These are phyloP conservation scores for Crypturellus tataupa DNA, from an alignment of 2,797 vertebrate species.

Conservation along the genomic window DNA sequence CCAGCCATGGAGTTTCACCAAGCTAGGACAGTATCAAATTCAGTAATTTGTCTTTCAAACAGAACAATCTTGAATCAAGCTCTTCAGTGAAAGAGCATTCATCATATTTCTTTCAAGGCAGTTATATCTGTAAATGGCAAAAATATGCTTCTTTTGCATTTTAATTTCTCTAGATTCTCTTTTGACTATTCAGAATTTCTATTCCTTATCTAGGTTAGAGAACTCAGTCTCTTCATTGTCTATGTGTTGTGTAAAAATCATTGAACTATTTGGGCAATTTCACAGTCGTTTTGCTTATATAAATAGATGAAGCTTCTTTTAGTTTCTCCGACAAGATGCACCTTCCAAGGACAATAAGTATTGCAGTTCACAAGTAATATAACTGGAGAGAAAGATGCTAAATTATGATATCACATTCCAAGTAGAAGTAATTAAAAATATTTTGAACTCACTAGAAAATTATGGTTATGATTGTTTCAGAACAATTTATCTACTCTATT, in stretches of 20 bases:
- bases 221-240: background rate
- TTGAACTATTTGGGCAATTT: background rate
- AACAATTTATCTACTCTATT: background rate
- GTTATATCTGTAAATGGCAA: background rate
- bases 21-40: background rate
- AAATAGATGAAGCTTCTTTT: background rate
- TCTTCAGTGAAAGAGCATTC: background rate
- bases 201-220: background rate
- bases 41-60: background rate
- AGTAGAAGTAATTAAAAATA: background rate
- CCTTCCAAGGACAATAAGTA: background rate
- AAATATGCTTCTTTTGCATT: background rate
- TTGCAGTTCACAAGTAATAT: background rate
- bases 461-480: background rate
- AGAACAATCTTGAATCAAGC: background rate
- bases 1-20: fast-evolving
- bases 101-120: background rate
- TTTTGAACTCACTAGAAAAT: background rate
- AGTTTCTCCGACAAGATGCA: background rate
- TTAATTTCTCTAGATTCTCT: background rate
- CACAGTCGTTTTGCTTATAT: background rate
- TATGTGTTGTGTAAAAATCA: background rate
- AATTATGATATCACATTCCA: fast-evolving
- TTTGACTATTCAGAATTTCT: background rate
- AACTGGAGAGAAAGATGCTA: background rate